These are phyloP conservation scores for Rhagium mordax DNA, from an alignment of 2,888 invertebrate species.

Conservation along the genomic window DNA sequence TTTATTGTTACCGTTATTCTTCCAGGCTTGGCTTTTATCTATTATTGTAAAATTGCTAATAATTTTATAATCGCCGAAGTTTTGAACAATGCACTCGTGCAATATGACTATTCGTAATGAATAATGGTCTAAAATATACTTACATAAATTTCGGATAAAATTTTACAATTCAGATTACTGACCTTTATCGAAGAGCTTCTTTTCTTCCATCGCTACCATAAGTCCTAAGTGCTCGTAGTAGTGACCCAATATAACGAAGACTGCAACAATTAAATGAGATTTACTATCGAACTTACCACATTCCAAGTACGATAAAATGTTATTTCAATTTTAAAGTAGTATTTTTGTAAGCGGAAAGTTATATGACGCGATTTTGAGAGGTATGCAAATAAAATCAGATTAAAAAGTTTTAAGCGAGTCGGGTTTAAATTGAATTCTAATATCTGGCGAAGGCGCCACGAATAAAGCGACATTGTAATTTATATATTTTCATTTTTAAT, in stretches of 20 bases:
- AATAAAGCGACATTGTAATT: not conserved
- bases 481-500: too few relatives aligned
- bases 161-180: conserved; percentile 23
- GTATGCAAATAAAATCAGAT: not conserved
- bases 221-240: conserved; percentile 93
- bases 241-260: conserved; percentile 92
- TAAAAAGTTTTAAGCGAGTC: not conserved
- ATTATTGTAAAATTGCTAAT: not conserved
- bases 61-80: not conserved
- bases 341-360: not conserved
- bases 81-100: not conserved
- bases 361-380: not conserved
- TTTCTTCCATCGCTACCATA: conserved; percentile 88
- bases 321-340: not conserved
- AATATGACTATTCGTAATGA: not conserved
- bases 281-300: conserved; percentile 30
- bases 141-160: conserved; percentile 3
- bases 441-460: not conserved
- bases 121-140: not conserved
- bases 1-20: not conserved
- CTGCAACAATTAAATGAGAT: conserved; percentile 73
- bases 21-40: not conserved
- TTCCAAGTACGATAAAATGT: not conserved
- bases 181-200: conserved; percentile 87
- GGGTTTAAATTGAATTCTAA: not conserved